phyloP scores from a whole-genome alignment of 2,113 vertebrate genomes.

The Microtus richardsoni region DNA sequence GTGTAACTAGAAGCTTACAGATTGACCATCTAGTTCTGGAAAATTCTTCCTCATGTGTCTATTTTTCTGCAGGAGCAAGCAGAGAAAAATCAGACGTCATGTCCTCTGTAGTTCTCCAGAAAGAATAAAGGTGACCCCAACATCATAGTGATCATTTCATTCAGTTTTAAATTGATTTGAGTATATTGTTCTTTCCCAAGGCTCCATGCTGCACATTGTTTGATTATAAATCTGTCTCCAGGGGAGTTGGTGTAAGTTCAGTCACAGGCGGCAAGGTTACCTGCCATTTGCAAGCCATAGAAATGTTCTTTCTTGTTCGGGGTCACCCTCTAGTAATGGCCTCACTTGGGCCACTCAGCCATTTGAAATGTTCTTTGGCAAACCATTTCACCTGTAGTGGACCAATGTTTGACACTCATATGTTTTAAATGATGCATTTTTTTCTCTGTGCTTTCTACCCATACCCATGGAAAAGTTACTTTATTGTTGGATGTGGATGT shows the following conservation, averaged over 20 bases:
- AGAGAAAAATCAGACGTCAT: background rate
- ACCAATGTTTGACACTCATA: background rate
- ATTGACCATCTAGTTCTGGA: background rate
- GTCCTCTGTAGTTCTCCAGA: background rate
- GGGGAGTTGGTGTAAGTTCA: background rate
- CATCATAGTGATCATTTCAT: background rate
- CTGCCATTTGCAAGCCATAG: background rate
- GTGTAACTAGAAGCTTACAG: slow-evolving; percentile 57
- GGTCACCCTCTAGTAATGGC: background rate
- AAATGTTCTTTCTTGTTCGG: background rate
- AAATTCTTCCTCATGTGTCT: slow-evolving; percentile 53
- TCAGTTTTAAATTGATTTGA: background rate
- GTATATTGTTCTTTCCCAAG: background rate
- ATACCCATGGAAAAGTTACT: background rate
- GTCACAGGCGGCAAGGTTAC: background rate
- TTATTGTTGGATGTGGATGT: background rate
- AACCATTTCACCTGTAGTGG: background rate
- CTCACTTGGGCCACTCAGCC: background rate
- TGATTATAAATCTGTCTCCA: background rate
- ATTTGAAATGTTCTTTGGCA: background rate
- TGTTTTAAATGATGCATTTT: background rate
- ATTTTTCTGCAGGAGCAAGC: background rate
- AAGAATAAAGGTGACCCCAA: background rate
- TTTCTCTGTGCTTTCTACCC: background rate
- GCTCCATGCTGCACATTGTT: background rate